Base-by-base conservation (phyloP, 2,113 vertebrate species). In the Serilophus lunatus region DNA sequence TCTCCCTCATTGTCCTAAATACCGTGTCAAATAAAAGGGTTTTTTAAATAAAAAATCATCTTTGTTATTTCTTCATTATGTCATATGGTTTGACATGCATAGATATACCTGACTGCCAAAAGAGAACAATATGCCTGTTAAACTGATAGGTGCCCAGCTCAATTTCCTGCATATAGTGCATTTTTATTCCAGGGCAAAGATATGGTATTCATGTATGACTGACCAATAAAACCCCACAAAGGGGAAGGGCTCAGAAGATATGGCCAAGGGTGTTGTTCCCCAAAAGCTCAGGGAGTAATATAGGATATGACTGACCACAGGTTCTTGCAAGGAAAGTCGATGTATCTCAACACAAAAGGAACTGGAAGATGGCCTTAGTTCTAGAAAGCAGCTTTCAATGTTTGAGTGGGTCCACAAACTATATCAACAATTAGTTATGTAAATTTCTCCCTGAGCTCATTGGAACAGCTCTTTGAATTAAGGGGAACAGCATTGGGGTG, bases 401-500 rank as follows among this genome's bases (percentile, higher is more conserved):
- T 22, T 2, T 64, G 31, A 10, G 26, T 24, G 26, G 26, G 18
- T 53, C 63, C 49, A 31, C 12, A 28, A 56, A 26, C 8, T 45
- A 2, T 15, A 24, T 26, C 8, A 51, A 15, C 5, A 18, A 25
- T 14, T 47, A n/a, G 3, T 25, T 51, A 18, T 42, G 20, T 44
- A 45, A 44, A 31, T 51, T 90, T 50, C 50, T 57, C 42, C 36
- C 14, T 18, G n/a, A 23, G 11, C 50, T 40, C 42, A 15, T 20
- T 35, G 31, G 69, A 35, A 56, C 1, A 6, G 42, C 47, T 38
- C 17, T 20, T 5, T 50, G 13, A 69, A 10, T 20, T 33, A 36
- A 15, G 0, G 7, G 45, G 22, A 65, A 13, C 25, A 29, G 29
- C 7, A 7, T 16, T 25, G 9, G 6, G 12, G 4, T 5, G 31